phyloP scores from a whole-genome alignment of 2,797 vertebrate species.

The Sebastes matsubarae region DNA sequence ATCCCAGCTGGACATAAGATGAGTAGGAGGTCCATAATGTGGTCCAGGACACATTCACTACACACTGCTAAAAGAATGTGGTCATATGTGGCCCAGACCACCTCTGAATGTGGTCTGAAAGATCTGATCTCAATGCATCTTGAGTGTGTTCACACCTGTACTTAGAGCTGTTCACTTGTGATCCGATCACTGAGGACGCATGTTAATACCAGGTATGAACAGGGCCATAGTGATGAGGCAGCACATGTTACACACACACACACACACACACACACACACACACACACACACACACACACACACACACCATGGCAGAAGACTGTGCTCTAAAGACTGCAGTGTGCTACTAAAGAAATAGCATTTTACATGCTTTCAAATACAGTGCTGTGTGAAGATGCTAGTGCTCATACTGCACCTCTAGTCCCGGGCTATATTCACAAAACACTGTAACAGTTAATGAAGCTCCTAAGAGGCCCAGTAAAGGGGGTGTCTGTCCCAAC shows the following conservation, averaged over 20 bases:
- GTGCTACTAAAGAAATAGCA: neutral
- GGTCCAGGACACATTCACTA: too few relatives aligned
- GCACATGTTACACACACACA: neutral
- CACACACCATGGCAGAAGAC: neutral
- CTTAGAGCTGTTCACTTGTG: too few relatives aligned
- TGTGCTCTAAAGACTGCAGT: neutral
- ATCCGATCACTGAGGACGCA: too few relatives aligned
- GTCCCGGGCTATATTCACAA: neutral
- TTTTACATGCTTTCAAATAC: neutral
- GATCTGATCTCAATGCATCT: too few relatives aligned
- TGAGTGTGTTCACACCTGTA: too few relatives aligned
- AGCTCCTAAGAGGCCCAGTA: neutral
- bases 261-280: too few relatives aligned
- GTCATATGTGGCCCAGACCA: too few relatives aligned
- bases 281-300: neutral
- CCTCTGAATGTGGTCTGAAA: too few relatives aligned
- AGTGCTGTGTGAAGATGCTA: neutral
- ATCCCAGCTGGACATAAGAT: too few relatives aligned
- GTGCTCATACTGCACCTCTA: neutral
- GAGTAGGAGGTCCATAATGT: too few relatives aligned
- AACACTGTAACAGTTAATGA: neutral
- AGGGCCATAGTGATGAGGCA: neutral
- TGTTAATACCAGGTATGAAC: too few relatives aligned
- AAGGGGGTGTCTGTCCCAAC: neutral
- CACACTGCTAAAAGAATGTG: too few relatives aligned